phyloP scores from a whole-genome alignment of 2,797 vertebrate species.

The Hoplostethus mediterraneus region DNA sequence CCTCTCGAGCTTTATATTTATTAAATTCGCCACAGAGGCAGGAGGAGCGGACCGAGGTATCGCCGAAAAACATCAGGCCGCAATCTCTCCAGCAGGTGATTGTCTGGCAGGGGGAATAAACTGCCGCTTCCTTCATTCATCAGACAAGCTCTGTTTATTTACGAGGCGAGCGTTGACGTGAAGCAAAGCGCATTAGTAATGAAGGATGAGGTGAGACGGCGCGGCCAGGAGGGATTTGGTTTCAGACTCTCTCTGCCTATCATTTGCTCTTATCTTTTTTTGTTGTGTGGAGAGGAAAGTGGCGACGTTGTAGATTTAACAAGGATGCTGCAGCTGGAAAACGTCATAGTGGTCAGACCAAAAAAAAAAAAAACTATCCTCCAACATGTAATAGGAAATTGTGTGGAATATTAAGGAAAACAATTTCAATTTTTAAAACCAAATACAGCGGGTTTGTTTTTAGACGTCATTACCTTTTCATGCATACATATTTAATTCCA shows the following conservation, averaged over 20 bases:
- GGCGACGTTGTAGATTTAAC: constrained; percentile 8
- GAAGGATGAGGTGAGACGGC: constrained; percentile 52
- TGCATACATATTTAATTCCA: not conserved
- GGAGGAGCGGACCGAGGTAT: constrained; percentile 19
- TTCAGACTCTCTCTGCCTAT: constrained; percentile 10
- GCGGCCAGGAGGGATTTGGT: constrained; percentile 10
- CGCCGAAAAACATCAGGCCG: constrained; percentile 31
- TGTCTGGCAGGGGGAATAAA: constrained; percentile 30
- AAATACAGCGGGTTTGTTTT: not conserved
- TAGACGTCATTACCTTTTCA: not conserved
- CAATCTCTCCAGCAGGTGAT: constrained; percentile 31
- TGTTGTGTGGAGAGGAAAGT: not conserved
- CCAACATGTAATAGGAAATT: not conserved
- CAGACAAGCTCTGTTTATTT: constrained; percentile 56
- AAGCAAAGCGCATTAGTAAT: constrained; percentile 43
- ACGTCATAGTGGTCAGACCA: not conserved
- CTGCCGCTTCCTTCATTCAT: constrained; percentile 39
- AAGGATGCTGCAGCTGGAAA: too few relatives aligned
- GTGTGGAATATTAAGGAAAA: not conserved
- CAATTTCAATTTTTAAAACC: not conserved
- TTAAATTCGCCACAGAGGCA: constrained; percentile 47
- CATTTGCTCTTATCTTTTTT: constrained; percentile 27
- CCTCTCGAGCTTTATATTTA: constrained; percentile 53
- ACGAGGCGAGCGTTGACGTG: constrained; percentile 20
- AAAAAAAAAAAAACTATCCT: constrained; percentile 1